Base-by-base conservation (phyloP, 2,888 invertebrate genomes). In the Phyllotreta striolata region DNA sequence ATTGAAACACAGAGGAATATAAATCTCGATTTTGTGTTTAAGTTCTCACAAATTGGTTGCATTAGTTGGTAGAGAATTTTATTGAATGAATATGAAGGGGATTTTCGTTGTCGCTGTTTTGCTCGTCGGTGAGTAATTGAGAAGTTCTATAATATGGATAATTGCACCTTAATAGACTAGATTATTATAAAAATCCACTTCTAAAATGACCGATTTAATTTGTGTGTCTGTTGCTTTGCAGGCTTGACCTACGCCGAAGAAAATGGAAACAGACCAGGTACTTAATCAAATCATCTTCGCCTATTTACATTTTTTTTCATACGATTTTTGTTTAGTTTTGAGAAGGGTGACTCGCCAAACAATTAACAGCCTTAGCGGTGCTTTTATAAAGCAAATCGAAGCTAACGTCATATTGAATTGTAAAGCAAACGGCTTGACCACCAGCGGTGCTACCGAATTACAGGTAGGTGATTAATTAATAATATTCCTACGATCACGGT, bases 371-470 rank as follows among this genome's bases (percentile, higher is more conserved):
- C 46, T 63, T 46, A 55, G 49, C 9, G 41, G 24, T 1, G 8
- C 39, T 6, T 58, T 63, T 43, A 7, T 67, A 5, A 9, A 34
- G 6, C 61, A 44, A 34, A 56, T 61, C 37, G 67, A 65, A 52
- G 9, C 43, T 6, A 55, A 43, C 38, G 55, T 67, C 8, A 61
- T 65, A 6, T 14, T 13, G 3, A 63, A 63, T 14, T 67, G 67
- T 40, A 62, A 61, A 37, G 43, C 12, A 12, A 62, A 66, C 43
- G 66, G 66, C 5, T 54, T 57, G 10, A 8, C 9, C 6, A 39
- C 51, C 8, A 38, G 14, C 5, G 58, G 41, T 38, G 40, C 24
- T 37, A 34, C 1, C 9, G 38, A 55, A 13, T 40, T 66, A 43
- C 58, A 66, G 62, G 66, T 66, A 38, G 52, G 10, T 10, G 38